Conservation (phyloP, 1,140 invertebrate species). For the Diuraphis noxia region DNA sequence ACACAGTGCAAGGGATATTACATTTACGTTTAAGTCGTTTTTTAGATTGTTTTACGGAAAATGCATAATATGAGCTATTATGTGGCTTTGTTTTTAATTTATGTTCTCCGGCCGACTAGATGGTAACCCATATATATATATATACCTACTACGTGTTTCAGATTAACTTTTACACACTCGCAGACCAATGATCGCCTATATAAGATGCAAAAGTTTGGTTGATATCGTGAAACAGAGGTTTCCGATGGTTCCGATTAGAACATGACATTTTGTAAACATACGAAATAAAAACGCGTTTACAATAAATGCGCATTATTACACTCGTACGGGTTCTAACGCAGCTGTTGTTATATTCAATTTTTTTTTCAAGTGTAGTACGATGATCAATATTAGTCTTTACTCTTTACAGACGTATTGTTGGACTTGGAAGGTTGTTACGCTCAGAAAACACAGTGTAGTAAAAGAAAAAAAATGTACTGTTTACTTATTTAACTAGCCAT, state of each 20-base stretch:
- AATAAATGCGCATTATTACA: neutral
- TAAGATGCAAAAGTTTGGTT: neutral
- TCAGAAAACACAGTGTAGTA: neutral
- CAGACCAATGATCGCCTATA: neutral
- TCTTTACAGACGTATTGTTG: neutral
- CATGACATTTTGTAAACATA: neutral
- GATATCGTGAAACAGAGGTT: neutral
- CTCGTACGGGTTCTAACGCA: neutral
- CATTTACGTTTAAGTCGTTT: neutral
- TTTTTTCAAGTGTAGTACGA: neutral
- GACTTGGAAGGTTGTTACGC: neutral
- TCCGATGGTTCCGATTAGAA: neutral
- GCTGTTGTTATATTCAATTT: neutral
- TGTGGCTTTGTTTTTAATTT: slow-evolving; percentile 7
- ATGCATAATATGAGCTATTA: neutral
- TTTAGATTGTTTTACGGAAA: neutral
- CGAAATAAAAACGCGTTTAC: neutral
- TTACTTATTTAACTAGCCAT: neutral
- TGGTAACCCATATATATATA: neutral
- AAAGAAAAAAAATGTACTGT: neutral
- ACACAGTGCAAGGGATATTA: neutral
- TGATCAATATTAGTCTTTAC: neutral
- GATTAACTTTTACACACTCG: neutral
- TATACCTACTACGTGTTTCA: neutral
- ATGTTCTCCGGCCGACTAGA: neutral